Conservation (phyloP, 2,797 vertebrate genomes). For the Sardinella longiceps region DNA sequence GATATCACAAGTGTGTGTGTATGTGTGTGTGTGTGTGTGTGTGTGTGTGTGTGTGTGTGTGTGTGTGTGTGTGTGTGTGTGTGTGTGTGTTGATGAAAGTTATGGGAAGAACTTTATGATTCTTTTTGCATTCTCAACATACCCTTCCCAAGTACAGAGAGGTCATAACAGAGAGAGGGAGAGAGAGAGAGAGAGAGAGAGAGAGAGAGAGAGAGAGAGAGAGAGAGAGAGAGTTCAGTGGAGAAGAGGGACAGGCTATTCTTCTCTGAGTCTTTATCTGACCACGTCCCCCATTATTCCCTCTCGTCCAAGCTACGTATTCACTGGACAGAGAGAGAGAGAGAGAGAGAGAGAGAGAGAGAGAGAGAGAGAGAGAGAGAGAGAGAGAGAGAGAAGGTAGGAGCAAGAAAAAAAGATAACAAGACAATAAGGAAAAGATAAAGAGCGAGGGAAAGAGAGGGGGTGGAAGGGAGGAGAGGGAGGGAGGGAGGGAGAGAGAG, state of each 20-base stretch:
- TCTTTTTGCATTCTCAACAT: slow-evolving; percentile 41
- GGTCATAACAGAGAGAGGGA: background rate
- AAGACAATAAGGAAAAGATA: background rate
- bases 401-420: background rate
- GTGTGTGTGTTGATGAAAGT: background rate
- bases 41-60: too few species aligned
- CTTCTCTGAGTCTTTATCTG: slow-evolving; percentile 50
- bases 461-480: background rate
- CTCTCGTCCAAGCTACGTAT: background rate
- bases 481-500: slow-evolving; percentile 28
- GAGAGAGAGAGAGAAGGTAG: background rate
- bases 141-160: slow-evolving; percentile 48
- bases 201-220: background rate
- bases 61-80: too few species aligned
- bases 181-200: slow-evolving; percentile 26
- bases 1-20: too few species aligned
- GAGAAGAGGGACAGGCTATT: slow-evolving; percentile 39
- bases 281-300: background rate
- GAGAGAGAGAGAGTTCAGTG: slow-evolving; percentile 31
- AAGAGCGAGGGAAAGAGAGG: background rate
- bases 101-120: slow-evolving; percentile 46
- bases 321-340: background rate
- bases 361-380: slow-evolving; percentile 18
- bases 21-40: background rate
- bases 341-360: slow-evolving; percentile 12